These are phyloP conservation scores for Nasua narica DNA, from an alignment of 2,797 vertebrate species.

Conservation along the genomic window DNA sequence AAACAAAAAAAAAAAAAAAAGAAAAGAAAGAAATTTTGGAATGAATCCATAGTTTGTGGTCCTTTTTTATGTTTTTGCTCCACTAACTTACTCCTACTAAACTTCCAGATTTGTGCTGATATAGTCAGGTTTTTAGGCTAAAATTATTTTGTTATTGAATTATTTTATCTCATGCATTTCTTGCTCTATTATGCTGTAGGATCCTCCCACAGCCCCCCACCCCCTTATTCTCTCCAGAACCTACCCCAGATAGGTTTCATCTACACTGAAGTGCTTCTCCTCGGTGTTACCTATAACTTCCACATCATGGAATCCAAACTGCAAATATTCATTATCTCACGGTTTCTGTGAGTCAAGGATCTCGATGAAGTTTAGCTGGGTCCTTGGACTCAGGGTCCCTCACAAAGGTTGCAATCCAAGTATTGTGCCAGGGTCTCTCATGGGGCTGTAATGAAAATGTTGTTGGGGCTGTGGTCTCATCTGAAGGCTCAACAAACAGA, in stretches of 20 bases:
- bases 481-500: background rate
- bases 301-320: background rate
- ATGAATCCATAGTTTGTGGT: background rate
- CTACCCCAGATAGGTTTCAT: background rate
- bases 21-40: background rate
- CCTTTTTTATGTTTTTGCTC: background rate
- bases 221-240: background rate
- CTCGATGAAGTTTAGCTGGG: background rate
- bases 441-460: background rate
- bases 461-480: background rate
- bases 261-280: background rate
- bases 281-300: background rate
- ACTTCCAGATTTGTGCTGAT: background rate
- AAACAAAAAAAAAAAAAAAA: background rate
- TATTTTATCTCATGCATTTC: background rate
- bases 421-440: background rate
- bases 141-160: background rate
- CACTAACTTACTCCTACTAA: background rate
- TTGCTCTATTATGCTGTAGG: background rate
- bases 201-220: background rate
- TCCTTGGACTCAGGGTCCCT: background rate
- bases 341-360: background rate
- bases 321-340: background rate
- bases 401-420: background rate
- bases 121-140: background rate